Evolutionary conservation across 2,113 vertebrate species (phyloP).

Genomic region (Colaptes auratus): DNA sequence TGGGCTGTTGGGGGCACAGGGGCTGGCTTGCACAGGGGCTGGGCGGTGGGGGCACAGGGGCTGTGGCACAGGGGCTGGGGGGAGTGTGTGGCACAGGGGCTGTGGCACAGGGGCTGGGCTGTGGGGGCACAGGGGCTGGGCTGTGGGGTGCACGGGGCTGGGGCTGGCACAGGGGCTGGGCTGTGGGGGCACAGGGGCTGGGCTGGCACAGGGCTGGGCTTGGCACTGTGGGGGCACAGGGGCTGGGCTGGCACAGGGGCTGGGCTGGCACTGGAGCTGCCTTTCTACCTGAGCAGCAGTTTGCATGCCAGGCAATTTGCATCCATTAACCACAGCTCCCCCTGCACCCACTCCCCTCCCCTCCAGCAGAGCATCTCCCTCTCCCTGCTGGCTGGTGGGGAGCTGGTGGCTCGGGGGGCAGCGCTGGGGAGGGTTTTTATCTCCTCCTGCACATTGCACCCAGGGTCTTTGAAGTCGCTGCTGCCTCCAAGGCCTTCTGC

Average conservation of each 20-base stretch:
- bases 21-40: too few relatives aligned
- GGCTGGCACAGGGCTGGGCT: too few relatives aligned
- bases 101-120: too few relatives aligned
- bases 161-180: too few relatives aligned
- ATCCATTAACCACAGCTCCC: conserved; percentile 78
- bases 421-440: conserved; percentile 79
- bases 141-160: too few relatives aligned
- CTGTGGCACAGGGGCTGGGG: too few relatives aligned
- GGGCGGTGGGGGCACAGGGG: too few relatives aligned
- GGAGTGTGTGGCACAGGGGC: too few relatives aligned
- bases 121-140: too few relatives aligned
- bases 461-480: conserved; percentile 76
- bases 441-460: conserved; percentile 71
- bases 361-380: conserved; percentile 74
- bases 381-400: conserved; percentile 72
- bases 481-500: conserved; percentile 71
- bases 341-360: conserved; percentile 57
- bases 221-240: too few relatives aligned
- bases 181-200: too few relatives aligned
- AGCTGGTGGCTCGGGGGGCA: conserved; percentile 73
- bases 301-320: conserved; percentile 82
- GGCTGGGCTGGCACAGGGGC: background rate
- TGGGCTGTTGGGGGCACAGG: too few relatives aligned
- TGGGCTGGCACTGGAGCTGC: conserved; percentile 61
- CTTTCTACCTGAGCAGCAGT: conserved; percentile 77